A percentile compares a stretch with the other conserved stretches of the same genome.
Conservation (phyloP, 2,797 vertebrate species). For the Pseudotriccus pelzelni region DNA sequence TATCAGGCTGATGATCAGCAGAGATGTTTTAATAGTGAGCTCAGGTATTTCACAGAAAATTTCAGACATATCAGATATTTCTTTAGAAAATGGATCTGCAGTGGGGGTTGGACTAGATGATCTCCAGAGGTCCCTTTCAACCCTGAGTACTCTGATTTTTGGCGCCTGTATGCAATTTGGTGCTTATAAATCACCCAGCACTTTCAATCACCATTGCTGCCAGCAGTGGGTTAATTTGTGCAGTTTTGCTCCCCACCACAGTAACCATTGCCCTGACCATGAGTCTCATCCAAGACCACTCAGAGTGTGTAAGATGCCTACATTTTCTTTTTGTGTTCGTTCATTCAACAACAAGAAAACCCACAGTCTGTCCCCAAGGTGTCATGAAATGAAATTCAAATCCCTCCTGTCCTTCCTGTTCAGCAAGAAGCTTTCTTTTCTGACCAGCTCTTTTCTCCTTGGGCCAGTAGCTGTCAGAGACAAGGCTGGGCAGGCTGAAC, state of each 20-base stretch:
- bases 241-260: neutral
- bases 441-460: neutral
- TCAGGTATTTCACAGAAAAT: conserved; percentile 35
- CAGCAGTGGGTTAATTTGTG: neutral
- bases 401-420: neutral
- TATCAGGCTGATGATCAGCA: conserved; percentile 6
- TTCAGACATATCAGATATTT: neutral
- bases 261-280: neutral
- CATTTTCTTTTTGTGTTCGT: neutral
- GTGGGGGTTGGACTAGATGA: neutral
- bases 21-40: neutral
- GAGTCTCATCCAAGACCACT: neutral
- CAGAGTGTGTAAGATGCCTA: neutral
- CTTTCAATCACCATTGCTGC: neutral
- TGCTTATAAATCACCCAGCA: neutral
- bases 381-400: neutral
- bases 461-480: neutral
- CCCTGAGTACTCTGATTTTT: neutral
- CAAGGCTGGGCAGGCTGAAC: neutral
- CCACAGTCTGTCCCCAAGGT: neutral
- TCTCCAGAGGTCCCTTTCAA: neutral
- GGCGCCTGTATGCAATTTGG: neutral
- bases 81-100: neutral
- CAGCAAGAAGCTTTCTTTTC: neutral
- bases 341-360: neutral